Percentiles rank a stretch among this genome's conserved stretches.
These are phyloP conservation scores for Spongilla lacustris DNA, from an alignment of 37 sponge, comb jelly and placozoan genomes.

Conservation along the genomic window DNA sequence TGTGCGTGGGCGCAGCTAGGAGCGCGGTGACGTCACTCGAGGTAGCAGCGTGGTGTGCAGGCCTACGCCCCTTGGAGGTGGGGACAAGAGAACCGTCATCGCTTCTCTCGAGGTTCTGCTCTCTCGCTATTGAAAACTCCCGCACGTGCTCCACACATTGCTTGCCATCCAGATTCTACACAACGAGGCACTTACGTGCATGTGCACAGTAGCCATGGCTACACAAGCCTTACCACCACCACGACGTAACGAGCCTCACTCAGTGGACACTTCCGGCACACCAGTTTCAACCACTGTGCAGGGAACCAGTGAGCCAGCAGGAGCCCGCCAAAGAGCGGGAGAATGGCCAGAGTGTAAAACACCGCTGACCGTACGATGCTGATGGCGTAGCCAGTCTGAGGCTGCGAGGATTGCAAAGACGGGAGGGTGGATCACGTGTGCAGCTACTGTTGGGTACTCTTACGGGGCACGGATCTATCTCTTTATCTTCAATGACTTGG, in stretches of 20 bases:
- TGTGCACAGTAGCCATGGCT: not conserved
- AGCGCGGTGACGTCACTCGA: no score
- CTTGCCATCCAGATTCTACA: constrained; percentile 63
- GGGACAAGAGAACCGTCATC: not conserved
- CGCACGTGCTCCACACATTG: constrained; percentile 32
- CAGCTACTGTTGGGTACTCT: not conserved
- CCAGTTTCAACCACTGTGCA: constrained; percentile 29
- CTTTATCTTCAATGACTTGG: not conserved
- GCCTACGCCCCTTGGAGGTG: not conserved
- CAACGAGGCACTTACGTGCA: not conserved
- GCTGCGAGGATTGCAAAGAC: not conserved
- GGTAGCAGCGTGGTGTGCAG: not conserved
- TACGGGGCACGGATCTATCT: constrained; percentile 19
- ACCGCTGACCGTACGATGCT: constrained; percentile 27
- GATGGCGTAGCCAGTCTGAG: constrained; percentile 42
- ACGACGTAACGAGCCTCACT: constrained; percentile 40
- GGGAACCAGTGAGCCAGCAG: constrained; percentile 72
- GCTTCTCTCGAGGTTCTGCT: not conserved
- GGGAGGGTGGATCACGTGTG: not conserved
- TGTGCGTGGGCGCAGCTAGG: not conserved
- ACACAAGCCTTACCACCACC: constrained; percentile 38
- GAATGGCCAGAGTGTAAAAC: constrained; percentile 40
- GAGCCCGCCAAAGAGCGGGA: constrained; percentile 46
- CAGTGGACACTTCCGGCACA: constrained; percentile 19
- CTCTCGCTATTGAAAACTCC: not conserved